Evolutionary conservation across 2,113 vertebrate species (phyloP).

Genomic region (Toxotes chatareus): DNA sequence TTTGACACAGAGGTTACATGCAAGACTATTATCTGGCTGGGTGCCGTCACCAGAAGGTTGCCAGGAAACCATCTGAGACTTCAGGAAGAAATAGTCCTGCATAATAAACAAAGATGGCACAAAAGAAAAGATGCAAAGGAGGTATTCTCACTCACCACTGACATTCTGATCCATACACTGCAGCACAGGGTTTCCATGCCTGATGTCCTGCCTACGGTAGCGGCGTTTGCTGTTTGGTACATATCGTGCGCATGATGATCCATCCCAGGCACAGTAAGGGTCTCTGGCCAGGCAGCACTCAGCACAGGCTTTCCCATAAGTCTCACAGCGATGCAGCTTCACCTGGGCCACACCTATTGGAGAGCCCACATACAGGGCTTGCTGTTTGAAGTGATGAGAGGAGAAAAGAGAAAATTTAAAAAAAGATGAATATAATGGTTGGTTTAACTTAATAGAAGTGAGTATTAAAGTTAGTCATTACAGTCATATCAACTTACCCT

Average conservation of each 20-base stretch:
- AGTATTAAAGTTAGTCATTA: not conserved
- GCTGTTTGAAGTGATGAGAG: slow-evolving; percentile 77
- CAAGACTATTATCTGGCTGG: not conserved
- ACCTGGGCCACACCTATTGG: slow-evolving; percentile 88
- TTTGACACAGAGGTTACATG: not conserved
- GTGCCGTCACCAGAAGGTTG: not conserved
- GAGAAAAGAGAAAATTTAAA: not conserved
- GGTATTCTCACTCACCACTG: slow-evolving; percentile 81
- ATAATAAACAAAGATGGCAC: not conserved
- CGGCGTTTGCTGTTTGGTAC: slow-evolving; percentile 85
- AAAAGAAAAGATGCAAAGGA: not conserved
- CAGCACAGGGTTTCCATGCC: slow-evolving; percentile 87
- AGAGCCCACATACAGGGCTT: slow-evolving; percentile 91
- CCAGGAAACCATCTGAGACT: not conserved
- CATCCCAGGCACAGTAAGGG: slow-evolving; percentile 95
- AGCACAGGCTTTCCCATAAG: slow-evolving; percentile 91
- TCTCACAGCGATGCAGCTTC: slow-evolving; percentile 90
- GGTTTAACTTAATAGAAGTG: not conserved
- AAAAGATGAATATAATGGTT: not conserved
- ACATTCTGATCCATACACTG: slow-evolving; percentile 92
- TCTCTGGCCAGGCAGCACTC: slow-evolving; percentile 97
- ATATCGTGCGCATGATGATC: slow-evolving; percentile 86
- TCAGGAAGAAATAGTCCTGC: not conserved
- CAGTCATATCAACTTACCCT: slow-evolving; percentile 82
- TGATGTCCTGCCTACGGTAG: slow-evolving; percentile 89